Evolutionary conservation across 2,888 invertebrate species (phyloP).

Genomic region (Pseudeuparius sepicola): DNA sequence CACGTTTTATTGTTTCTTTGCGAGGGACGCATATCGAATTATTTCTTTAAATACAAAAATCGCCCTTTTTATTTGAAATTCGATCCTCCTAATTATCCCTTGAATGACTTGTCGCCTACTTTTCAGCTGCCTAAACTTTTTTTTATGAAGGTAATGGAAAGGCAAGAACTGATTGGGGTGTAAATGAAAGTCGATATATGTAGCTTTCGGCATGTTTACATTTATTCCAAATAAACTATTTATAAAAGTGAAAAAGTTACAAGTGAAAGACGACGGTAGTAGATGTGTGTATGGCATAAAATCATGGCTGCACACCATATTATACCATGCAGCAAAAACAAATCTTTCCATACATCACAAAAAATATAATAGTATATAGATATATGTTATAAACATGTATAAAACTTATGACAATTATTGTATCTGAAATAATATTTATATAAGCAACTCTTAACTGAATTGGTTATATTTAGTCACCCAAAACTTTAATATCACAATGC

Average conservation of each 20-base stretch:
- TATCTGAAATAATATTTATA: conserved; percentile 33
- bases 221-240: conserved; percentile 38
- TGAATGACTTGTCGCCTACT: too few species aligned
- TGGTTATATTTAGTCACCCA: conserved; percentile 35
- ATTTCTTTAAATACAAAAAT: too few species aligned
- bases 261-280: conserved; percentile 40
- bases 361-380: conserved; percentile 37
- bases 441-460: conserved; percentile 35
- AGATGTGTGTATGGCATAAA: conserved; percentile 35
- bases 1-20: too few species aligned
- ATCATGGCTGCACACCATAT: conserved; percentile 22
- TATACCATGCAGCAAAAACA: conserved; percentile 23
- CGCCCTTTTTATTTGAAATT: too few species aligned
- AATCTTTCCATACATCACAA: conserved; percentile 37
- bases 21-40: too few species aligned
- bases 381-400: conserved; percentile 38
- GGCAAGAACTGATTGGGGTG: too few species aligned
- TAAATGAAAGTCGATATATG: too few species aligned
- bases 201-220: conserved; percentile 39
- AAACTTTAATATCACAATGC: conserved; percentile 36
- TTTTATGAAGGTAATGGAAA: too few species aligned
- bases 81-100: too few species aligned
- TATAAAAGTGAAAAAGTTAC: conserved; percentile 41
- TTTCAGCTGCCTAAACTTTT: too few species aligned
- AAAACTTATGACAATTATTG: conserved; percentile 38